phyloP scores from a whole-genome alignment of 2,888 invertebrate species.

The Lysandra bellargus region DNA sequence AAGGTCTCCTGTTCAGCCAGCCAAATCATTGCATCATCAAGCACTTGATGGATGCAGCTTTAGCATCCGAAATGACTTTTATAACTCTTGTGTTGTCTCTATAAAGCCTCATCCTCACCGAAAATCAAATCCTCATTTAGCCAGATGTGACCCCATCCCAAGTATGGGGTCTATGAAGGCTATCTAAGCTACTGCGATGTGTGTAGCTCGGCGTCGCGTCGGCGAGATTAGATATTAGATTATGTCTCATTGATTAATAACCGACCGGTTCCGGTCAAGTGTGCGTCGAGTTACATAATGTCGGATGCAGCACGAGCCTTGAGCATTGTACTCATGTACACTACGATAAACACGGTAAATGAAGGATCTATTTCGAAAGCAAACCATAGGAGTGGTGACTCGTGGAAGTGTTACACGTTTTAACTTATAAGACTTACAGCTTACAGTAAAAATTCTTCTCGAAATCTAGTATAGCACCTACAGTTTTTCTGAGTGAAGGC shows the following conservation, averaged over 20 bases:
- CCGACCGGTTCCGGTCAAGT: constrained; percentile 38
- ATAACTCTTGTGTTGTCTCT: no score
- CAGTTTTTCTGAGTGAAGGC: no score
- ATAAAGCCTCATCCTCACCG: neutral
- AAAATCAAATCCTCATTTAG: neutral
- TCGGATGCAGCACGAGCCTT: neutral
- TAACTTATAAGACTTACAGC: no score
- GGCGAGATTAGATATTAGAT: constrained; percentile 39
- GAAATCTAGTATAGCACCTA: neutral
- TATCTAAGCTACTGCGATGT: no score
- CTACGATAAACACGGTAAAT: neutral
- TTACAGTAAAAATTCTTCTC: neutral
- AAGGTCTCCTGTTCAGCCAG: neutral
- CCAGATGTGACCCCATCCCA: neutral
- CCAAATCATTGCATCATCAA: neutral
- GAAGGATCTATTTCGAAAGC: neutral
- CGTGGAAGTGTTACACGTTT: neutral
- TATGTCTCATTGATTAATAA: constrained; percentile 40
- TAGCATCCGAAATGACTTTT: neutral
- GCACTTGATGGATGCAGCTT: neutral
- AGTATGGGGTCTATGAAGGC: no score
- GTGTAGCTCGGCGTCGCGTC: constrained; percentile 29
- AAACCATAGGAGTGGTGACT: neutral
- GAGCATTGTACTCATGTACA: constrained; percentile 10
- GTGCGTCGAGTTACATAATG: constrained; percentile 29